Percentiles rank a stretch among this genome's conserved stretches.
Evolutionary conservation across 2,113 vertebrate species (phyloP).

Genomic region (Rhynchopsitta pachyrhyncha): DNA sequence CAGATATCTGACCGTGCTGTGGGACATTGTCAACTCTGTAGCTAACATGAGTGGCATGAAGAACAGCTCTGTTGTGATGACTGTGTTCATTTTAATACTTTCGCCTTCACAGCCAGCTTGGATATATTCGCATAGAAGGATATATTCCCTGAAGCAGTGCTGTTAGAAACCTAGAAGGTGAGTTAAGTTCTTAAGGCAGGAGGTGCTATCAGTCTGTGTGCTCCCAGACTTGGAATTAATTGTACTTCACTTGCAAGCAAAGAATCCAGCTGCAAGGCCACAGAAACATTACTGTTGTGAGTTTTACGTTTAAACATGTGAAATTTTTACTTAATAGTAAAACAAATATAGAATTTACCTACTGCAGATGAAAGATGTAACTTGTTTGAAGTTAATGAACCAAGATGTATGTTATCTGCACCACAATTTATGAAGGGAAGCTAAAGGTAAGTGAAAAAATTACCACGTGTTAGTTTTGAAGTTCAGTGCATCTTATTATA

Average conservation of each 20-base stretch:
- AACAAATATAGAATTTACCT: neutral
- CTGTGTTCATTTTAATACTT: neutral
- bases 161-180: neutral
- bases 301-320: neutral
- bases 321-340: neutral
- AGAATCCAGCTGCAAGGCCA: neutral
- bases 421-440: neutral
- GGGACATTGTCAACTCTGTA: neutral
- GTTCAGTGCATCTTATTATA: neutral
- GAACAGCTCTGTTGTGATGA: neutral
- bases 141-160: neutral
- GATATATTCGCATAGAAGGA: accelerated
- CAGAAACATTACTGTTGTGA: neutral
- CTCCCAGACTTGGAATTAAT: neutral
- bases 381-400: neutral
- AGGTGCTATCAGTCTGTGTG: neutral
- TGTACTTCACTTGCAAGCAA: neutral
- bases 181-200: neutral
- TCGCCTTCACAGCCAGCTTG: neutral
- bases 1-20: neutral
- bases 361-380: neutral
- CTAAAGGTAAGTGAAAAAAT: neutral
- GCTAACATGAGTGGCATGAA: neutral
- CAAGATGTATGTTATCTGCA: neutral
- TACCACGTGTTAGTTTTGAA: neutral